Base-by-base conservation (phyloP, 2,113 vertebrate species). In the Alethe castanea region DNA sequence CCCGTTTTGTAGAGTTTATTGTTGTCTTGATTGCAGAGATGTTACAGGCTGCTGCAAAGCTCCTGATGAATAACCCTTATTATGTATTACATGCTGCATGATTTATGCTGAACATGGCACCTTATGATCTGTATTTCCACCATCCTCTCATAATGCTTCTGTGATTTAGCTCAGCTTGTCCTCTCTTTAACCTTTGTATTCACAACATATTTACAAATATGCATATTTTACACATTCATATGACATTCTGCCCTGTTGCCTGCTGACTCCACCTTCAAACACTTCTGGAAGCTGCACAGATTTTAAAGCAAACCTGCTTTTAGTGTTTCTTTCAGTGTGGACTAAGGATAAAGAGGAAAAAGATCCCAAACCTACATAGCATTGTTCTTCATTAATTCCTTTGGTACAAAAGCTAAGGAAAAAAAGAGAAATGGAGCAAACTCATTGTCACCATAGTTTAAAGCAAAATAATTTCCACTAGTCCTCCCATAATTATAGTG, bases 91-190 rank as follows among this genome's bases (percentile, higher is more conserved):
- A 96, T 38, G 82, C 77, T 0, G 1, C 61, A 84, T 61, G 72
- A 96, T 93, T 95, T 94, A 95, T 97, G 94, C 90, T 92, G 65
- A 94, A 96, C 92, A 94, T 86, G 76, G 61, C 88, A 96, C 94
- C 95, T 95, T 96, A 67, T 94, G 96, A 96, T 95, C 96, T 86
- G 76, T 65, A 69, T 92, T 94, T 88, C 44, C n/a, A 88, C 80
- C 33, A 81, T 57, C 56, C 36, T 86, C 65, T 94, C 85, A 86
- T 50, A 90, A 92, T 42, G 56, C 31, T 95, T 90, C 71, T 79
- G 76, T 92, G 88, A 88, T 88, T 95, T 86, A 94, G 65, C 61
- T 92, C 72, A 74, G 76, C 77, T 86, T 94, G 92, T 95, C 86
- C 94, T 97, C 66, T 96, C 74, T 93, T 96, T 95, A 96, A 95